phyloP scores from a whole-genome alignment of 1,140 invertebrate genomes.

The Leptestheria dahalacensis region DNA sequence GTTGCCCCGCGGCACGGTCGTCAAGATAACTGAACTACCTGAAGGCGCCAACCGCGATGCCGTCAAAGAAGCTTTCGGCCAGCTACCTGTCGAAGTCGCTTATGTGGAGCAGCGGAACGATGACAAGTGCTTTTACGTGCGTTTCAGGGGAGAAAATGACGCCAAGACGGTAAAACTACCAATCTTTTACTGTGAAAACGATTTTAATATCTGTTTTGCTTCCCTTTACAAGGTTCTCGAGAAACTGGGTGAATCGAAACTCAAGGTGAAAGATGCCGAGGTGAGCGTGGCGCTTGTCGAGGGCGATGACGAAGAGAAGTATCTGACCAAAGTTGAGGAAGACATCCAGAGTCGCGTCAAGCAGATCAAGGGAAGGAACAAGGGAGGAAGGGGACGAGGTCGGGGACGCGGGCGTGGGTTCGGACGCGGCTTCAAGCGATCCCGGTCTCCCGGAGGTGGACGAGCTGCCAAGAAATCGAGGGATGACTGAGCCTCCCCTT shows the following conservation, averaged over 20 bases:
- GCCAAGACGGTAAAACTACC: neutral
- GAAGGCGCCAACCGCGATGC: neutral
- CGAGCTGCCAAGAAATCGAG: neutral
- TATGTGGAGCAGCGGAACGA: neutral
- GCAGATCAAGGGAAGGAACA: neutral
- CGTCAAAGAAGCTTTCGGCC: neutral
- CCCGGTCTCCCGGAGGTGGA: neutral
- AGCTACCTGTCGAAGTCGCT: neutral
- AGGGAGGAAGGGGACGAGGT: conserved; percentile 7
- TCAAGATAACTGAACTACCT: neutral
- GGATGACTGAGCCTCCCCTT: neutral
- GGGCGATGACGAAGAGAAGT: conserved; percentile 14
- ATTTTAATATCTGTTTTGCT: neutral
- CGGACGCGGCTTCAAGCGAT: conserved; percentile 8
- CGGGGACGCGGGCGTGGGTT: conserved; percentile 11
- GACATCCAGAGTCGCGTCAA: conserved; percentile 9
- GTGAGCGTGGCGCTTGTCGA: conserved; percentile 1
- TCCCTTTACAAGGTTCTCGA: conserved; percentile 5
- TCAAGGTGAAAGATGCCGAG: neutral
- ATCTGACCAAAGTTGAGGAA: conserved; percentile 8
- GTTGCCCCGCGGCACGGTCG: neutral
- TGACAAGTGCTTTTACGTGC: neutral
- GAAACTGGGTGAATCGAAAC: conserved; percentile 1
- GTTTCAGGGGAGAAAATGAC: conserved; percentile 3
- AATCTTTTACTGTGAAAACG: neutral